Evolutionary conservation across 1,140 invertebrate genomes (phyloP).

Genomic region (Triops cancriformis): DNA sequence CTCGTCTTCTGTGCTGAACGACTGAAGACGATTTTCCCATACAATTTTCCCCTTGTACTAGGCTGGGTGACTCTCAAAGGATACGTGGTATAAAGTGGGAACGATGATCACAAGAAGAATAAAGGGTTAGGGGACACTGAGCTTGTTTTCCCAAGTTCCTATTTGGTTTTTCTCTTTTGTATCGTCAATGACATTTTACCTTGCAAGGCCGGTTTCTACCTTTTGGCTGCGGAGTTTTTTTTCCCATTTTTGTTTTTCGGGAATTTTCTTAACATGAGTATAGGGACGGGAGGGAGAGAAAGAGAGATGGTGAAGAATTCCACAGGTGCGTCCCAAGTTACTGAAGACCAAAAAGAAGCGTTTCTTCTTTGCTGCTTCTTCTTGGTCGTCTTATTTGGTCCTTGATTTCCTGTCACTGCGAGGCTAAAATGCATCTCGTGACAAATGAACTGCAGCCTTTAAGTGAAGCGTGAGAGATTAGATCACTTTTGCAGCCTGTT

Average conservation of each 20-base stretch:
- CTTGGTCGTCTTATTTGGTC: too few species aligned
- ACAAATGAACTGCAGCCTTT: slow-evolving; percentile 11
- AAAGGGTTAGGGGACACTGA: not conserved
- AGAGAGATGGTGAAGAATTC: not conserved
- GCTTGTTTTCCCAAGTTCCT: not conserved
- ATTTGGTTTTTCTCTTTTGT: not conserved
- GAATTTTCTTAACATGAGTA: not conserved
- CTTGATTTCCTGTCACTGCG: not conserved
- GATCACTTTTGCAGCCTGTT: slow-evolving; percentile 5
- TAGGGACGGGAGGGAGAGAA: not conserved
- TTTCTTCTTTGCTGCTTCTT: not conserved
- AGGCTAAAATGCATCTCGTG: not conserved
- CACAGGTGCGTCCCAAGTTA: not conserved
- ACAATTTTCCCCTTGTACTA: too few species aligned
- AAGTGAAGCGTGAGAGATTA: slow-evolving; percentile 13
- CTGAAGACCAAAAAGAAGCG: too few species aligned
- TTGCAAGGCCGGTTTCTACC: not conserved
- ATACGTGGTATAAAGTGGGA: not conserved
- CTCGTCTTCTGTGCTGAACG: too few species aligned
- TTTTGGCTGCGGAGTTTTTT: too few species aligned
- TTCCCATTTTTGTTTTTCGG: not conserved
- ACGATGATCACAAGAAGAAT: not conserved
- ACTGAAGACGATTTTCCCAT: too few species aligned
- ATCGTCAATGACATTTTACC: not conserved
- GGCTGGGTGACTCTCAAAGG: not conserved